A percentile compares a stretch with the other conserved stretches of the same genome.
phyloP scores from a whole-genome alignment of 1,140 invertebrate species.

The Ditylenchus dipsaci region DNA sequence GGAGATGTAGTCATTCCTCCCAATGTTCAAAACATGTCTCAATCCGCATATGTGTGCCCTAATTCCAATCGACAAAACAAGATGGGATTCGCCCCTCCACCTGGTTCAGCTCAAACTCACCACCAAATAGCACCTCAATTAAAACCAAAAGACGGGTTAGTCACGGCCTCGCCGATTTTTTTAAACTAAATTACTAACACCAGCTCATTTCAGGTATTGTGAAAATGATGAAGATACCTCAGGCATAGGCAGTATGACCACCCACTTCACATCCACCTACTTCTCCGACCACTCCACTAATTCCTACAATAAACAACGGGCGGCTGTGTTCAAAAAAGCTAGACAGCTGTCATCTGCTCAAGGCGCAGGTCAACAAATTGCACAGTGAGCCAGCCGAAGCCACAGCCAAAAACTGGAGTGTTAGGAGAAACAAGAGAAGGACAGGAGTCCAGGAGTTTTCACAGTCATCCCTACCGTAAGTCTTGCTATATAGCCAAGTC shows the following conservation, averaged over 20 bases:
- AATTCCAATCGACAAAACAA: not conserved
- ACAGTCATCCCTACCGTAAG: not conserved
- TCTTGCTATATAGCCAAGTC: too few species aligned
- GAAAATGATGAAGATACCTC: slow-evolving; percentile 38
- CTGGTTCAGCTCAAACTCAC: not conserved
- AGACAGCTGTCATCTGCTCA: slow-evolving; percentile 19
- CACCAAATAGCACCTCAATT: not conserved
- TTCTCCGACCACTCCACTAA: slow-evolving; percentile 22
- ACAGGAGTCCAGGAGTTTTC: not conserved
- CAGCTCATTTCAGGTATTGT: slow-evolving; percentile 15
- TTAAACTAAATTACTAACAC: not conserved
- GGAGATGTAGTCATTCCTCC: not conserved
- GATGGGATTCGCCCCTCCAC: not conserved
- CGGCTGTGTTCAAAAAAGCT: slow-evolving; percentile 28
- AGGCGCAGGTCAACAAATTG: too few species aligned
- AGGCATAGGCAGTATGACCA: slow-evolving; percentile 42
- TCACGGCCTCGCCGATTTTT: not conserved
- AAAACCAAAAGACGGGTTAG: not conserved
- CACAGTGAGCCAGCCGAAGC: not conserved
- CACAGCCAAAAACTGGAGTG: not conserved
- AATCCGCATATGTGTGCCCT: not conserved
- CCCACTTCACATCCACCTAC: slow-evolving; percentile 17
- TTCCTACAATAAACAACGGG: slow-evolving; percentile 16
- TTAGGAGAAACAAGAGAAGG: not conserved
- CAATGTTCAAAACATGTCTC: not conserved